phyloP scores from a whole-genome alignment of 2,797 vertebrate species.

The Xyrichtys novacula region DNA sequence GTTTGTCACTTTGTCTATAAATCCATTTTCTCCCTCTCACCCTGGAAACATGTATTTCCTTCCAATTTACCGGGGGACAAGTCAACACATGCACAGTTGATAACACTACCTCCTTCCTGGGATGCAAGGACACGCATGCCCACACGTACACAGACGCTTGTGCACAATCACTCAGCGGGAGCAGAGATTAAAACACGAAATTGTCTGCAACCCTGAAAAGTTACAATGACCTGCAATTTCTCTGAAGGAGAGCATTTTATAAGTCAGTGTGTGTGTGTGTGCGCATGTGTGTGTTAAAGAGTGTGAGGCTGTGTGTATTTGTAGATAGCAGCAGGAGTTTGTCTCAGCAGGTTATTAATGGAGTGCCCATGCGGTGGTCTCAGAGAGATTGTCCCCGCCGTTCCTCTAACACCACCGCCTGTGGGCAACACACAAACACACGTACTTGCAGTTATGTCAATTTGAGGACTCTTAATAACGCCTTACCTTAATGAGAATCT shows the following conservation, averaged over 20 bases:
- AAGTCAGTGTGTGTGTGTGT: constrained; percentile 15
- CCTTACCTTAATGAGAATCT: background rate
- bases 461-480: background rate
- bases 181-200: constrained; percentile 7
- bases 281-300: constrained; percentile 5
- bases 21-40: constrained; percentile 46
- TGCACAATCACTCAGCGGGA: background rate
- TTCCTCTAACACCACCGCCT: constrained; percentile 18
- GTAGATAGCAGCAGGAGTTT: constrained; percentile 15
- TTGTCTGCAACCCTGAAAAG: background rate
- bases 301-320: constrained; percentile 21
- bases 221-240: constrained; percentile 16
- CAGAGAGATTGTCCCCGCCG: constrained; percentile 32
- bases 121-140: background rate
- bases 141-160: constrained; percentile 10
- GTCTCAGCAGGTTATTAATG: constrained; percentile 52
- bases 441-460: background rate
- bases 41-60: constrained; percentile 29
- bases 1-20: constrained; percentile 27
- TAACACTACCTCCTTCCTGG: constrained; percentile 6
- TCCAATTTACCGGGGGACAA: constrained; percentile 27
- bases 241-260: background rate
- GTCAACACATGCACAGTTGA: background rate
- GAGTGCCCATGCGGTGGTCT: constrained; percentile 26
- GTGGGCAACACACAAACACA: constrained; percentile 23